Evolutionary conservation across 2,797 vertebrate species (phyloP), one percentile per base, ranked within the genome.

Genomic region (Coreius guichenoti): DNA sequence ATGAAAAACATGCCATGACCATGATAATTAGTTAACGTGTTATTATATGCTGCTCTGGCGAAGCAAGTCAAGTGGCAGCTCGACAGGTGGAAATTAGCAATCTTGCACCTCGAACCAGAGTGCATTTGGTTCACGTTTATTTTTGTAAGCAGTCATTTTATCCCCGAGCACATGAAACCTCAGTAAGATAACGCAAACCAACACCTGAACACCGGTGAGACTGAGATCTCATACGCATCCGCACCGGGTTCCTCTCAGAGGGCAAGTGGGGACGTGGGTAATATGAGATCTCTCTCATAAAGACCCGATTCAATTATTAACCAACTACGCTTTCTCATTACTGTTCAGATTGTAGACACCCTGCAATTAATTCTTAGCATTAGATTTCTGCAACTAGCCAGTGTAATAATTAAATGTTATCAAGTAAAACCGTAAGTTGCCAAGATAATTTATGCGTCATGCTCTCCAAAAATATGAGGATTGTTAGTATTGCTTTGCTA

Each of bases 71-170:
- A 87, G 80, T 65, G 83, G 21, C 78, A 73, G 73, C 70, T 65
- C 77, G 85, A 83, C 85, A 88, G 54, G 68, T 45, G 51, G 76
- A 82, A 86, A 88, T 86, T 86, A 84, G 61, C 81, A 84, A 51
- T 81, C 74, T 70, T 58, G 65, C 83, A 79, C 83, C 67, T 61
- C 39, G 3, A 63, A 31, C 67, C 69, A 56, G 58, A 6, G 61
- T 54, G 23, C 39, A 63, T 76, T 80, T 79, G 74, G 33, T 73
- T 65, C 81, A 43, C 21, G 13, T 73, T 86, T 80, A 67, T 86
- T 86, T 83, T 63, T 16, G 29, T 45, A 26, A 74, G 76, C 84
- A 86, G 81, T 70, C 13, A 39, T 49, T 79, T 61, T 8, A 67
- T 63, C 54, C 14, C 33, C 5, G 39, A 29, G 49, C 36, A 43